A percentile compares a stretch with the other conserved stretches of the same genome.
phyloP scores from a whole-genome alignment of 1,140 invertebrate genomes.

The Dinoponera quadriceps region DNA sequence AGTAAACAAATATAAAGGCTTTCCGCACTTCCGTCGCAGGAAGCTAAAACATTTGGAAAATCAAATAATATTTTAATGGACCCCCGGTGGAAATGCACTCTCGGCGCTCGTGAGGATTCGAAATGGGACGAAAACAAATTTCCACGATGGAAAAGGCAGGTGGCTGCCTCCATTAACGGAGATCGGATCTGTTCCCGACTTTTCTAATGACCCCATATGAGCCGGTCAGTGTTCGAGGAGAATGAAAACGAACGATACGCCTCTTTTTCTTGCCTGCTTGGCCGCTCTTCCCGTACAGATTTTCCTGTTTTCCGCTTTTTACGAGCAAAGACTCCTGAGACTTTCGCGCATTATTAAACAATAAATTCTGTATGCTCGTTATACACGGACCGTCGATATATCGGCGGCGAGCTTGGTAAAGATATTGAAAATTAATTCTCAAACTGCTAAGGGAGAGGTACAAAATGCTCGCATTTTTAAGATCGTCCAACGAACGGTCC shows the following conservation, averaged over 20 bases:
- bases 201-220: slow-evolving; percentile 51
- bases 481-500: neutral
- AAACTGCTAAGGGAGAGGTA: neutral
- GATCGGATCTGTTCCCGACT: slow-evolving; percentile 42
- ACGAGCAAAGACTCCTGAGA: neutral
- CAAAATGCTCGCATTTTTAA: neutral
- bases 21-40: neutral
- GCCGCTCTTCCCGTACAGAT: slow-evolving; percentile 2
- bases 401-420: neutral
- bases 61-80: slow-evolving; percentile 50
- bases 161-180: slow-evolving; percentile 38
- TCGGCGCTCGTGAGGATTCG: neutral
- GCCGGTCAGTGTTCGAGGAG: slow-evolving; percentile 19
- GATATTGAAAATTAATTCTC: neutral
- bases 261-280: slow-evolving; percentile 35
- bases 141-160: slow-evolving; percentile 40
- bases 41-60: slow-evolving; percentile 48
- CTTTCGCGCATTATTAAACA: neutral
- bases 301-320: neutral
- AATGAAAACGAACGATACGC: slow-evolving; percentile 41
- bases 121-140: slow-evolving; percentile 42
- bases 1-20: slow-evolving; percentile 35
- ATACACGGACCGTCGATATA: neutral
- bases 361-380: neutral
- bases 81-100: slow-evolving; percentile 15